Conservation (phyloP, 2,113 vertebrate genomes). For the Corvus hawaiiensis region DNA sequence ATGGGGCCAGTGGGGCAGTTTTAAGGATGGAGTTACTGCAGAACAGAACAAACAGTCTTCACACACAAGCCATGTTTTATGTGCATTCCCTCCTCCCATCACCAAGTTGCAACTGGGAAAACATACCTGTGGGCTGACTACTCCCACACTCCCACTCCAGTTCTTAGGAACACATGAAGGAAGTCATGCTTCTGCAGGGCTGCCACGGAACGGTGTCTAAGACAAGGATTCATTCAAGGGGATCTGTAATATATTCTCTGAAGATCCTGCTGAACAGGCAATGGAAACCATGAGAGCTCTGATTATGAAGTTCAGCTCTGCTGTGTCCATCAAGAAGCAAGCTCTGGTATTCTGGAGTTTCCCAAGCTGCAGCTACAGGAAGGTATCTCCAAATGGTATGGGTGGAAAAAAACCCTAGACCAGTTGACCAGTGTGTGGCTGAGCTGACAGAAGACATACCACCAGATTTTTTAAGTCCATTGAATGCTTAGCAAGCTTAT, state of each 20-base stretch:
- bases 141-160: neutral
- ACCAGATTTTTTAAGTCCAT: neutral
- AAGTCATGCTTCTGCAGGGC: neutral
- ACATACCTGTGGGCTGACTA: constrained; percentile 10
- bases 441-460: neutral
- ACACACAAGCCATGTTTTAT: constrained; percentile 1
- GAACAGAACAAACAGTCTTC: constrained; percentile 10
- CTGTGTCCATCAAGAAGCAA: neutral
- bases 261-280: neutral
- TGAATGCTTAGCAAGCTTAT: neutral
- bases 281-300: neutral
- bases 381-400: neutral
- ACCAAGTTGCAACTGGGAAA: neutral
- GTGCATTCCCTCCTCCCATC: neutral
- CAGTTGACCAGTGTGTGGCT: neutral
- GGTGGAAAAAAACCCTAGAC: neutral
- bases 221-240: constrained; percentile 25
- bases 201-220: neutral
- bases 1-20: neutral
- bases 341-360: neutral
- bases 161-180: neutral
- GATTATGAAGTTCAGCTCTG: neutral
- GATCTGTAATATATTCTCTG: constrained; percentile 2
- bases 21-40: constrained; percentile 27
- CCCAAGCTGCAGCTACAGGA: neutral